Percentiles rank a stretch among this genome's conserved stretches.
Evolutionary conservation across 2,113 vertebrate species (phyloP).

Genomic region (Euleptes europaea): DNA sequence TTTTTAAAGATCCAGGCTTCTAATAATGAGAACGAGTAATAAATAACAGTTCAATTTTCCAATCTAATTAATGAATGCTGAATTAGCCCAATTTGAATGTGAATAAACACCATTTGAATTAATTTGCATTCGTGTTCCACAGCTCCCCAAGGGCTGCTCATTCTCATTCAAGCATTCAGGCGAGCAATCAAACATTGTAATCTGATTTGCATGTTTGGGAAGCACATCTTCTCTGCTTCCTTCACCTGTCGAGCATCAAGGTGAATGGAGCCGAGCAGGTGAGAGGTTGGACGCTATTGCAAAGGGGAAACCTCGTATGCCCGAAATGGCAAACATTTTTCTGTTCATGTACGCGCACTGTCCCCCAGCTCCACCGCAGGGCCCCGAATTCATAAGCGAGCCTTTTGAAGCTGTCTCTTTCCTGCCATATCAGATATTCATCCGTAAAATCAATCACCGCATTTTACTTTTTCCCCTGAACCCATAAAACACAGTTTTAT

Average conservation of each 20-base stretch:
- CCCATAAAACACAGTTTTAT: conserved; percentile 16
- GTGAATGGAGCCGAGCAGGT: background rate
- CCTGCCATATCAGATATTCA: conserved; percentile 19
- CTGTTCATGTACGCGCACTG: conserved; percentile 11
- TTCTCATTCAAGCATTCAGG: background rate
- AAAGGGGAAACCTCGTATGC: background rate
- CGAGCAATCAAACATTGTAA: background rate
- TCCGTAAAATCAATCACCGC: conserved; percentile 25
- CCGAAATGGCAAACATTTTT: too few relatives aligned
- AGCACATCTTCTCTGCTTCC: background rate
- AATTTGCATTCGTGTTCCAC: background rate
- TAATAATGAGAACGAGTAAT: background rate
- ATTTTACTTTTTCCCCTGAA: conserved; percentile 29
- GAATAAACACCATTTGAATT: conserved; percentile 19
- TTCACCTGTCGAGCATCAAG: background rate
- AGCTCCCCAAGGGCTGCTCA: background rate
- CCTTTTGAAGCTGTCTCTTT: conserved; percentile 24
- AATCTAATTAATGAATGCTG: conserved; percentile 4
- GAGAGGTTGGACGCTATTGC: background rate
- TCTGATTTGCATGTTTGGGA: conserved; percentile 1
- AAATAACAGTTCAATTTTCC: background rate
- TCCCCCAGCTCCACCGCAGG: background rate
- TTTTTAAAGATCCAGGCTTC: too few relatives aligned
- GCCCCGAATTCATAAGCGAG: conserved; percentile 28
- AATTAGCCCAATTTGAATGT: conserved; percentile 23